Conservation (phyloP, 2,113 vertebrate species). For the Mesitornis unicolor region DNA sequence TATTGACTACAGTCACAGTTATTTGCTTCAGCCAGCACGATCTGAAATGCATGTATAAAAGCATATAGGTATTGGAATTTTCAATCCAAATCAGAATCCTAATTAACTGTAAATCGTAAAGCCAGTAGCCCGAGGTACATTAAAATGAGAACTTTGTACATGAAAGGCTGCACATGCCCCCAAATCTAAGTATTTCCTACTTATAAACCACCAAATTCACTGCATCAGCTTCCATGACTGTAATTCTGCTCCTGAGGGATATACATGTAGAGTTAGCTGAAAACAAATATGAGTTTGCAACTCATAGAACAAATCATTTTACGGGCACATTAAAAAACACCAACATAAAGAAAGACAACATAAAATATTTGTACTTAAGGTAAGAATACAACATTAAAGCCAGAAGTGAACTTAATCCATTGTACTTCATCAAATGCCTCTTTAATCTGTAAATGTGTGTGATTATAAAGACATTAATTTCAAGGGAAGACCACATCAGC, state of each 20-base stretch:
- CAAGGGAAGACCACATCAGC: conserved; percentile 31
- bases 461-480: conserved; percentile 63
- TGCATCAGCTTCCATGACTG: conserved; percentile 70
- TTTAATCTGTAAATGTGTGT: conserved; percentile 69
- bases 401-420: conserved; percentile 49
- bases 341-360: conserved; percentile 56
- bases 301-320: conserved; percentile 61
- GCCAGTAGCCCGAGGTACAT: conserved; percentile 75
- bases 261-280: conserved; percentile 69
- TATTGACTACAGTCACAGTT: conserved; percentile 74
- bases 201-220: conserved; percentile 71
- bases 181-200: conserved; percentile 75
- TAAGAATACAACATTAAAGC: conserved; percentile 57
- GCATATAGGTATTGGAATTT: conserved; percentile 72
- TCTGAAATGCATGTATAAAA: conserved; percentile 76
- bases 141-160: conserved; percentile 83
- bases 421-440: conserved; percentile 57
- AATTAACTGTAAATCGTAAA: conserved; percentile 81
- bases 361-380: conserved; percentile 62
- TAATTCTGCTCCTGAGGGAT: conserved; percentile 72
- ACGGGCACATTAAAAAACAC: conserved; percentile 55
- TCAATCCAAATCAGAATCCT: conserved; percentile 80
- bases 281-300: conserved; percentile 72
- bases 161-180: conserved; percentile 77
- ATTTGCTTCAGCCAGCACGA: conserved; percentile 75